Conservation (phyloP, 2,113 vertebrate species). For the Serinus canaria region DNA sequence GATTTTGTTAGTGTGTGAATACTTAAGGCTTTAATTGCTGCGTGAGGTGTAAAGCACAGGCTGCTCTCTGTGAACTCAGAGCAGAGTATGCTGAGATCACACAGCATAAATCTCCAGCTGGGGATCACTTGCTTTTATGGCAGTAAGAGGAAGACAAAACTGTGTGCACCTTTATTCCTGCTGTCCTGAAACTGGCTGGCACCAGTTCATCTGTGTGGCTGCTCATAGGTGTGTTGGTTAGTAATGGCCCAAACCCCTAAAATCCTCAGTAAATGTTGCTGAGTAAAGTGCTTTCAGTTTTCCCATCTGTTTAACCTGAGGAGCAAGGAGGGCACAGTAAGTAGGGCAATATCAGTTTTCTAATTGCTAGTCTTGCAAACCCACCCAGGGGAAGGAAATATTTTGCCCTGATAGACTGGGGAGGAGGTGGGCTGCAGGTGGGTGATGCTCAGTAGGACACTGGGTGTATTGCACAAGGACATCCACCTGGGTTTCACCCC, state of each 20-base stretch:
- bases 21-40: neutral
- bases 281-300: neutral
- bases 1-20: neutral
- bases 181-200: neutral
- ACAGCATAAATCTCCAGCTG: neutral
- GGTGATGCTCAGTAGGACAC: neutral
- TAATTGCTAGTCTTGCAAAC: neutral
- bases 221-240: neutral
- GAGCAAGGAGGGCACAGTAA: neutral
- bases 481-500: neutral
- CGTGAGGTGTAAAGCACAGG: neutral
- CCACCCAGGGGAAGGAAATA: neutral
- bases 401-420: neutral
- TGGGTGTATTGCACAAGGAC: rapidly evolving
- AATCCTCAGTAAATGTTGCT: neutral
- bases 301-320: neutral
- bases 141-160: neutral
- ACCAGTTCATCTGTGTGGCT: neutral
- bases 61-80: neutral
- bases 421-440: rapidly evolving
- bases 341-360: neutral
- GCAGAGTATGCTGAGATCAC: neutral
- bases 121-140: neutral
- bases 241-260: neutral
- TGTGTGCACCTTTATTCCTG: neutral